Percentiles rank a stretch among this genome's conserved stretches.
These are phyloP conservation scores for Halcyon senegalensis DNA, from an alignment of 2,113 vertebrate species.

Conservation along the genomic window DNA sequence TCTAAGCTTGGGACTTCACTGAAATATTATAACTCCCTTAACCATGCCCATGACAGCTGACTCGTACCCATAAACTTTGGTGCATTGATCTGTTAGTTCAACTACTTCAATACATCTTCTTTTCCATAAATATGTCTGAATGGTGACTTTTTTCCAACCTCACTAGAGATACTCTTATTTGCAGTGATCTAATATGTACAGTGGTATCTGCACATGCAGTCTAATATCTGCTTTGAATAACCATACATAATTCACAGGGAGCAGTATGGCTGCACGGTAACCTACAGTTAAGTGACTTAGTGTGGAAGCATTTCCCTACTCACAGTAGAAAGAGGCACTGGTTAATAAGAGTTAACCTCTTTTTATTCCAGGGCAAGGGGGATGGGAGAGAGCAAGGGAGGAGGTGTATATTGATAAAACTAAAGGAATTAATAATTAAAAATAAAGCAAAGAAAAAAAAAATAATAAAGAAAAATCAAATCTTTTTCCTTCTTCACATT, in stretches of 20 bases:
- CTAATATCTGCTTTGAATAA: constrained; percentile 39
- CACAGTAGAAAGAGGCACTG: not conserved
- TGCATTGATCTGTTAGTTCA: constrained; percentile 50
- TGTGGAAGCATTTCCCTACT: not conserved
- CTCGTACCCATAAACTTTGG: constrained; percentile 68
- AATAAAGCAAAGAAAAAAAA: not conserved
- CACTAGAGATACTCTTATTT: constrained; percentile 29
- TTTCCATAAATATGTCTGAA: constrained; percentile 57
- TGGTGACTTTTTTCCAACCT: constrained; percentile 7
- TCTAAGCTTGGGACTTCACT: constrained; percentile 63
- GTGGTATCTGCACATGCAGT: not conserved
- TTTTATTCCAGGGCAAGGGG: constrained; percentile 19
- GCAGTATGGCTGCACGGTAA: not conserved
- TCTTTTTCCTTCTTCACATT: constrained; percentile 59
- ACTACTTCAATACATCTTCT: constrained; percentile 60
- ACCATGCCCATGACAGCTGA: constrained; percentile 60
- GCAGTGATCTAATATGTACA: not conserved
- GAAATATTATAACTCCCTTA: constrained; percentile 63
- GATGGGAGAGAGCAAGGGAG: not conserved
- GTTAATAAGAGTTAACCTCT: not conserved
- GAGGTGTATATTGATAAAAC: constrained; percentile 3
- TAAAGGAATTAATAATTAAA: not conserved
- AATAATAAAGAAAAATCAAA: not conserved
- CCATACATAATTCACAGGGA: constrained; percentile 23
- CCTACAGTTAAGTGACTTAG: constrained; percentile 37